These are phyloP conservation scores for Drosophila navojoa DNA, from an alignment of 1,140 invertebrate species.

Conservation along the genomic window DNA sequence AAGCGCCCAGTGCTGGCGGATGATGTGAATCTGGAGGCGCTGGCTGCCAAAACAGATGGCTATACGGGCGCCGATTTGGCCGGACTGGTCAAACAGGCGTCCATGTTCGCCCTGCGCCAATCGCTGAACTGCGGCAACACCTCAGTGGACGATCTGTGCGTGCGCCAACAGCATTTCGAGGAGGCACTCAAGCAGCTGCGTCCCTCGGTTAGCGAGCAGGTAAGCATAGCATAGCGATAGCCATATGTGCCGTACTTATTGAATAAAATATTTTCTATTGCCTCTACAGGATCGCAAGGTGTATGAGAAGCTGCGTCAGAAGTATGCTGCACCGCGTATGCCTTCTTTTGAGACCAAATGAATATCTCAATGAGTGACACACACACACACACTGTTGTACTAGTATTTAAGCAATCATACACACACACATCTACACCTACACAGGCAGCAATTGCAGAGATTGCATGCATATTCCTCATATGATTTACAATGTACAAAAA, in stretches of 20 bases:
- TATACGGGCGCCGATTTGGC: constrained; percentile 97
- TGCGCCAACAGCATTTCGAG: constrained; percentile 68
- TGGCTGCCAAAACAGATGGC: constrained; percentile 89
- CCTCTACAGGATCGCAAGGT: constrained; percentile 73
- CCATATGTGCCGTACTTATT: background rate
- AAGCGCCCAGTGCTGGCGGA: constrained; percentile 89
- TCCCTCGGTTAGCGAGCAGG: constrained; percentile 76
- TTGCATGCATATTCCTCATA: constrained; percentile 27
- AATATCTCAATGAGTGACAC: constrained; percentile 31
- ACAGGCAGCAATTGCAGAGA: constrained; percentile 1
- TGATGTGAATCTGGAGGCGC: constrained; percentile 90
- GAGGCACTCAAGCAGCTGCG: constrained; percentile 68
- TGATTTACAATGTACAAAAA: constrained; percentile 35
- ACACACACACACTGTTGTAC: constrained; percentile 44
- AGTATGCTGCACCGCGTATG: constrained; percentile 74
- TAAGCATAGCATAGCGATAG: background rate
- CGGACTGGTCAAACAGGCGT: constrained; percentile 93
- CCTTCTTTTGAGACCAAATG: constrained; percentile 45
- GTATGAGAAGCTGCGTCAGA: constrained; percentile 77
- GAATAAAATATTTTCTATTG: background rate
- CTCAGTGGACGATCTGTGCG: constrained; percentile 58
- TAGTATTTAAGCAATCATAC: constrained; percentile 47
- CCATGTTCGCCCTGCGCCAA: constrained; percentile 90
- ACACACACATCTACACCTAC: constrained; percentile 13
- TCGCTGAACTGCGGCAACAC: constrained; percentile 84